phyloP scores from a whole-genome alignment of 2,113 vertebrate species.

The Nanger granti region DNA sequence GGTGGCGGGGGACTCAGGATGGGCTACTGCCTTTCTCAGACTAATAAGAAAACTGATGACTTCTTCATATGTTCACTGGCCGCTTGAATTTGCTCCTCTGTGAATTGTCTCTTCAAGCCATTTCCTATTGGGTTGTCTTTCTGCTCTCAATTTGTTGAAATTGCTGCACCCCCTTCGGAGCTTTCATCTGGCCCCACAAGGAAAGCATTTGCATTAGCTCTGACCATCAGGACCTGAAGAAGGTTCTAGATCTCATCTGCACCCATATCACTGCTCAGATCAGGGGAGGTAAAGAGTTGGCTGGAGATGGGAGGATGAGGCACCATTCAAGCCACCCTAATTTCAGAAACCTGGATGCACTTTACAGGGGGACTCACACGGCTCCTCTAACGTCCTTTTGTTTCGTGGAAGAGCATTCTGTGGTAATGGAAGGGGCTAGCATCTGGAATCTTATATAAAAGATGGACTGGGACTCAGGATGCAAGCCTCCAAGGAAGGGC shows the following conservation, averaged over 20 bases:
- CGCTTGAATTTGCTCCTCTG: not conserved
- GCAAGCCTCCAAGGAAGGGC: rapidly evolving
- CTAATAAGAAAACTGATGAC: not conserved
- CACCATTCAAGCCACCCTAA: not conserved
- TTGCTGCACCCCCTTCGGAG: not conserved
- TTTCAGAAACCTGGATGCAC: not conserved
- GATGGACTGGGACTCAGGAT: not conserved
- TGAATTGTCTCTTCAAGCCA: not conserved
- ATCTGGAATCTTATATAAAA: not conserved
- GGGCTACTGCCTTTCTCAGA: not conserved
- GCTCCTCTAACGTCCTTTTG: not conserved
- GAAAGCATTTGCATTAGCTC: not conserved
- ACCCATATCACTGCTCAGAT: not conserved
- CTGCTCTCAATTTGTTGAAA: not conserved
- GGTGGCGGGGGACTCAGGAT: not conserved
- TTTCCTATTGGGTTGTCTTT: not conserved
- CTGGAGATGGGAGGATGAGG: not conserved
- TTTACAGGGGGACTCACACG: not conserved
- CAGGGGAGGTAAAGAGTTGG: not conserved
- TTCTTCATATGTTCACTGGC: not conserved
- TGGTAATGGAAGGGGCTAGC: not conserved
- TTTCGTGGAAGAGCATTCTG: not conserved
- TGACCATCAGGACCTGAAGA: not conserved
- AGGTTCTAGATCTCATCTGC: not conserved
- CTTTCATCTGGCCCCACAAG: not conserved